phyloP scores from a whole-genome alignment of 2,888 invertebrate species.

The Hirtodrosophila alboralis region DNA sequence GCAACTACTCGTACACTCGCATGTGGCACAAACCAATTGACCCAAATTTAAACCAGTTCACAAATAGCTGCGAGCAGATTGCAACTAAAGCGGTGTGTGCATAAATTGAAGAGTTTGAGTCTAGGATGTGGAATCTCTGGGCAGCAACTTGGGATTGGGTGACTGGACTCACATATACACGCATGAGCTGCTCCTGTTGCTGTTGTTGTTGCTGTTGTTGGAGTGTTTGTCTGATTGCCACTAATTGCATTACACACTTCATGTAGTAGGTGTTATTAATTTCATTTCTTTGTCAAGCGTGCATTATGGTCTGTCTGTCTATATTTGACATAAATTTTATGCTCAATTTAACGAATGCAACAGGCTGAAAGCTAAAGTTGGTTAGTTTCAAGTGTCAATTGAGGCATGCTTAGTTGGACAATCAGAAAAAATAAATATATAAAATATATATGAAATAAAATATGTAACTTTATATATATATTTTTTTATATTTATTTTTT shows the following conservation, averaged over 20 bases:
- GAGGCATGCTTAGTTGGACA: conserved; percentile 9
- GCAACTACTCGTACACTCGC: too few relatives aligned
- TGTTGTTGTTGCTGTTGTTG: background rate
- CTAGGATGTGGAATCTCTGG: too few relatives aligned
- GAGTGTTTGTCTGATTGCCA: conserved; percentile 44
- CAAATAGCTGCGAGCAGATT: conserved; percentile 71
- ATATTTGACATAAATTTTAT: conserved; percentile 45
- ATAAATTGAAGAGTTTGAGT: conserved; percentile 4
- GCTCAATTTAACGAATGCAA: conserved; percentile 48
- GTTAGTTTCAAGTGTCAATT: conserved; percentile 3
- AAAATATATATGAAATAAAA: too few relatives aligned
- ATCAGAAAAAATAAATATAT: conserved; percentile 19
- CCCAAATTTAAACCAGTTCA: conserved; percentile 76
- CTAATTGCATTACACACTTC: conserved; percentile 66
- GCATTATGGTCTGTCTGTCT: conserved; percentile 21
- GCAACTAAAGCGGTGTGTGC: conserved; percentile 42
- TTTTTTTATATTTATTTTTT: too few relatives aligned
- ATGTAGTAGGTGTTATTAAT: conserved; percentile 61
- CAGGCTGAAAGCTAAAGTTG: conserved; percentile 28
- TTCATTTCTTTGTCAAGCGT: conserved; percentile 39
- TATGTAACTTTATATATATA: too few relatives aligned
- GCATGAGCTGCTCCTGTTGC: conserved; percentile 9
- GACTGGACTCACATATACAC: conserved; percentile 1
- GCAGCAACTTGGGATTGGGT: conserved; percentile 11
- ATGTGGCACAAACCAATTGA: conserved; percentile 76